These are phyloP conservation scores for Habroteleia sp. DNA, from an alignment of 2,888 invertebrate species.

Conservation along the genomic window DNA sequence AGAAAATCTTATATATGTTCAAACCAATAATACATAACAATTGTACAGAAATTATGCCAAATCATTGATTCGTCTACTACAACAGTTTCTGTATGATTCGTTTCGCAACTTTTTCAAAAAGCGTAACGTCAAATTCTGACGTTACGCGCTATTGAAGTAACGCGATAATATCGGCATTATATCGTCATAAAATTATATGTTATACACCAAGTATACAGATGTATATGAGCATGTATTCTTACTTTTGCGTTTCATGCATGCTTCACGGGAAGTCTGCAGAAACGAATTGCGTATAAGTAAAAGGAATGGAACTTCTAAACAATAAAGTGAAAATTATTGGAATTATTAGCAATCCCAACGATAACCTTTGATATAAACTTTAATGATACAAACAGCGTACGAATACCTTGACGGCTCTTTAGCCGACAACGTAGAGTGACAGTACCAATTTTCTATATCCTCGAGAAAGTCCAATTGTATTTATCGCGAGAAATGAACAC, in stretches of 20 bases:
- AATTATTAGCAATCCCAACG: slow-evolving; percentile 70
- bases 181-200: slow-evolving; percentile 26
- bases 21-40: slow-evolving; percentile 8
- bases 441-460: slow-evolving; percentile 58
- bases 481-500: slow-evolving; percentile 63
- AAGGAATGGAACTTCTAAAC: slow-evolving; percentile 44
- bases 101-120: slow-evolving; percentile 18
- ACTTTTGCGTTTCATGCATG: neutral
- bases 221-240: neutral
- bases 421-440: slow-evolving; percentile 46
- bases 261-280: slow-evolving; percentile 13
- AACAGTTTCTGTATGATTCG: slow-evolving; percentile 13
- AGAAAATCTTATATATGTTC: neutral
- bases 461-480: slow-evolving; percentile 65
- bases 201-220: too few relatives aligned
- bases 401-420: slow-evolving; percentile 61
- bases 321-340: slow-evolving; percentile 70
- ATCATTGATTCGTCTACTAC: slow-evolving; percentile 14
- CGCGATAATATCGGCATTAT: slow-evolving; percentile 25
- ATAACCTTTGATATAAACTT: slow-evolving; percentile 70
- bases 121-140: slow-evolving; percentile 7
- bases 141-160: slow-evolving; percentile 10
- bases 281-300: slow-evolving; percentile 43
- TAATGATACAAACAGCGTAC: slow-evolving; percentile 53
- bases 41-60: slow-evolving; percentile 17